Conservation (phyloP, 2,113 vertebrate genomes). For the Mohoua ochrocephala region DNA sequence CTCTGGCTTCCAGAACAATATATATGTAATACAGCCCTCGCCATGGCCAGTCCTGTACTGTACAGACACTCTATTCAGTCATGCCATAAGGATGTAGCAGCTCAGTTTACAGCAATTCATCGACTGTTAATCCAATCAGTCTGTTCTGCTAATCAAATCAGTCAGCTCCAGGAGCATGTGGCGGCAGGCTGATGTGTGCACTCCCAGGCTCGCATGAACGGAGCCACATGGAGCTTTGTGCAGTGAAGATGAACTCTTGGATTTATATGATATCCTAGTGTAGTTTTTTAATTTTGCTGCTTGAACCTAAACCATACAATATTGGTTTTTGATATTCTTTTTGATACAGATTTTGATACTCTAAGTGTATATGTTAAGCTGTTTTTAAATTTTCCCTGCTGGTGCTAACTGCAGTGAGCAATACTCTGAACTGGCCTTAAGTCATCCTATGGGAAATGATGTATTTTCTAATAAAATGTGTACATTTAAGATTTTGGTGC, state of each 20-base stretch:
- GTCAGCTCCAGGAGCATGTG: neutral
- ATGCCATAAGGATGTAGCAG: neutral
- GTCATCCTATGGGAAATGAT: neutral
- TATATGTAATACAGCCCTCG: neutral
- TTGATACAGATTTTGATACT: neutral
- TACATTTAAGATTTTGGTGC: neutral
- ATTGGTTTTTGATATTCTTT: neutral
- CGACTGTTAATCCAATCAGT: slow-evolving; percentile 30
- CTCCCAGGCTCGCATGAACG: accelerated
- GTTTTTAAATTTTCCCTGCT: neutral
- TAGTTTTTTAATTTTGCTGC: neutral
- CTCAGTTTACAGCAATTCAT: slow-evolving; percentile 1
- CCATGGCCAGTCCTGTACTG: neutral
- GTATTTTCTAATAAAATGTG: neutral
- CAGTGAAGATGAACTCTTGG: neutral
- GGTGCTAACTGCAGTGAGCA: neutral
- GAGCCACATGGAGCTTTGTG: neutral
- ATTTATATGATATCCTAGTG: neutral
- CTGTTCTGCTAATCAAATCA: slow-evolving; percentile 30
- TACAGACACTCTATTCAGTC: neutral
- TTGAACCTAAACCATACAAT: neutral
- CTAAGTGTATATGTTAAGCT: neutral
- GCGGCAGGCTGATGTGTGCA: accelerated
- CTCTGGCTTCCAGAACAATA: neutral
- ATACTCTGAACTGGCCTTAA: neutral